Base-by-base conservation (phyloP, 2,888 invertebrate genomes). In the Calliphora vomitoria region DNA sequence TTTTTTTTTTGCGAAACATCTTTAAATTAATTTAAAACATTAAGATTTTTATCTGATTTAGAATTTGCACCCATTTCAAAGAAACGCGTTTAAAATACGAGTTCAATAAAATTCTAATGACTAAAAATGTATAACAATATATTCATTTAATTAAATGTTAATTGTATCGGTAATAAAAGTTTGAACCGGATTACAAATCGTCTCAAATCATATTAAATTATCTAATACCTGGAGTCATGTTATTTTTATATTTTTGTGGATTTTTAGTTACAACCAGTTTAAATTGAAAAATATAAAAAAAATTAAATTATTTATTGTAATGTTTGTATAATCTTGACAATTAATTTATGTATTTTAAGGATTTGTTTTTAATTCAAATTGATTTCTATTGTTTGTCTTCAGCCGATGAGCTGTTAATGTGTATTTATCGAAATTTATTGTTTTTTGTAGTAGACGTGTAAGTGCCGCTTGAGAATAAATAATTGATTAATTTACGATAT, bases 181-280 rank as follows among this genome's bases (percentile, higher is more conserved):
- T 44, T 58, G 6, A 53, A 82, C 60, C 62, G 41, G 62, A 72
- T 64, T 64, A 72, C 15, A 82, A 47, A 13, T n/a, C n/a, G n/a
- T 31, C 44, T 1, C 4, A 50, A 35, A 53, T 44, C n/a, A 47
- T 15, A 55, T 55, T 58, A 50, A 55, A 66, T 66, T 79, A 79
- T 72, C 47, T 68, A 31, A 60, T 35, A 62, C 4, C 8, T 44
- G 31, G 0, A 41, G 3, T 3, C 20, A 25, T 53, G 38, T 53
- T 53, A 10, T 25, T 31, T 31, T 50, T 75, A 53, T 53, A 20
- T 66, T 1, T 11, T 44, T n/a, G n/a, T 20, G 38, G 15, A 4
- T 69, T 66, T 68, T 44, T 44, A 35, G n/a, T 62, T 82, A 72
- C 78, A 50, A 86, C 74, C 66, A n/a, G 82, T 82, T 74, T 69